Percentiles rank a stretch among this genome's conserved stretches.
These are phyloP conservation scores for Sussaba pulchella DNA, from an alignment of 2,888 invertebrate species.

Conservation along the genomic window DNA sequence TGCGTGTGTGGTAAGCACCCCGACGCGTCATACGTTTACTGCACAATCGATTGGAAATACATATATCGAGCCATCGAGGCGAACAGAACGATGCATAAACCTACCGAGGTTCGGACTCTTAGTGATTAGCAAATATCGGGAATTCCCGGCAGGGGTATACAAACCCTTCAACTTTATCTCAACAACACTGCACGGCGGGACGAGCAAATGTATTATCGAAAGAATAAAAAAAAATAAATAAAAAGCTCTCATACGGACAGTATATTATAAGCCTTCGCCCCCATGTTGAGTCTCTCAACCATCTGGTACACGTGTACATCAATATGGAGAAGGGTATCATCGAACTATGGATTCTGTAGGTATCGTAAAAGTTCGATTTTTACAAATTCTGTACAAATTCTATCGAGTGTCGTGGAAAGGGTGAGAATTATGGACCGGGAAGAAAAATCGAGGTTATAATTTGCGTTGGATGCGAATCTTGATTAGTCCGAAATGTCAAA, in stretches of 20 bases:
- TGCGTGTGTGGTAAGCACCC: constrained; percentile 30
- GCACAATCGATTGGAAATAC: constrained; percentile 10
- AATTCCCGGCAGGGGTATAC: constrained; percentile 42
- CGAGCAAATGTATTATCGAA: neutral
- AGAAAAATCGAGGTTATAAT: too few relatives aligned
- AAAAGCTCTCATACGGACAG: constrained; percentile 10
- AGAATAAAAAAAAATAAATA: constrained; percentile 37
- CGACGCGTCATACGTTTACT: constrained; percentile 31
- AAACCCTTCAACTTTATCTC: constrained; percentile 40
- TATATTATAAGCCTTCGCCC: constrained; percentile 1
- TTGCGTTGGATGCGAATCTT: too few relatives aligned
- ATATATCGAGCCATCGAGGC: constrained; percentile 23
- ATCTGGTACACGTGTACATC: constrained; percentile 6
- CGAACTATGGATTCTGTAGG: neutral
- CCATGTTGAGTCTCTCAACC: neutral
- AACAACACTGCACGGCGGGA: constrained; percentile 22
- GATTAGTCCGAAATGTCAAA: too few relatives aligned
- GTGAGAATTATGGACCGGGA: too few relatives aligned
- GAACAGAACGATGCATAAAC: constrained; percentile 57
- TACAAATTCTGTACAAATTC: too few relatives aligned
- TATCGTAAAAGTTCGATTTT: neutral
- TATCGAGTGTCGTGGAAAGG: too few relatives aligned
- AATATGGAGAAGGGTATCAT: constrained; percentile 8
- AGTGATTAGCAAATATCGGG: constrained; percentile 78
- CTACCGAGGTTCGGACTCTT: constrained; percentile 72